Conservation (phyloP, 2,113 vertebrate species). For the Albula glossodonta region DNA sequence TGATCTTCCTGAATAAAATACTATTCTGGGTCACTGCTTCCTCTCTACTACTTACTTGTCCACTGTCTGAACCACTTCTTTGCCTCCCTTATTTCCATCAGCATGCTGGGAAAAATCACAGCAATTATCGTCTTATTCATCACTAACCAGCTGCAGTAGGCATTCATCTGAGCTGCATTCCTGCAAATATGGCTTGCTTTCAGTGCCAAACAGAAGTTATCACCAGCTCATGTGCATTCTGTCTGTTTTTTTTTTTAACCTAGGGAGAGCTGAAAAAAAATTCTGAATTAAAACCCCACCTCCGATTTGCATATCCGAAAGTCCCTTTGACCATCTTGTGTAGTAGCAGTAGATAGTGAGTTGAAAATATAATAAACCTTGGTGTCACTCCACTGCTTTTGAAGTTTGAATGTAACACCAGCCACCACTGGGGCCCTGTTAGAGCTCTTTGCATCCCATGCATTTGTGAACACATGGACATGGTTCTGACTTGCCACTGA, state of each 20-base stretch:
- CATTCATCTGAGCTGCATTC: not conserved
- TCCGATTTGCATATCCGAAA: not conserved
- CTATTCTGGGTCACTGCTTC: not conserved
- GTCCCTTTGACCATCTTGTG: not conserved
- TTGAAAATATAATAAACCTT: no score
- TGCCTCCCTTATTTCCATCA: not conserved
- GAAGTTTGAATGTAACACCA: no score
- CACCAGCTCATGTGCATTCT: no score
- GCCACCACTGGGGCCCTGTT: not conserved
- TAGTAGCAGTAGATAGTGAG: no score
- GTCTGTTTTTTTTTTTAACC: not conserved
- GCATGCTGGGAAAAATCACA: not conserved
- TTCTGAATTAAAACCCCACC: not conserved
- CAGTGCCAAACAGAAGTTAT: not conserved
- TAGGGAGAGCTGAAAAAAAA: not conserved
- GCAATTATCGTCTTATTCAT: not conserved
- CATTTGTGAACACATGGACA: not conserved
- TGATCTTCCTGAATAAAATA: no score
- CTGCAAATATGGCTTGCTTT: not conserved
- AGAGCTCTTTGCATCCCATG: not conserved
- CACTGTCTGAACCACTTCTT: not conserved
- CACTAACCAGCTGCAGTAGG: not conserved
- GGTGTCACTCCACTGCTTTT: no score
- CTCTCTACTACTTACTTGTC: not conserved
- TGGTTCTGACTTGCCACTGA: not conserved